A percentile compares a stretch with the other conserved stretches of the same genome.
phyloP scores from a whole-genome alignment of 1,140 invertebrate species.

The Solenopsis fugax region DNA sequence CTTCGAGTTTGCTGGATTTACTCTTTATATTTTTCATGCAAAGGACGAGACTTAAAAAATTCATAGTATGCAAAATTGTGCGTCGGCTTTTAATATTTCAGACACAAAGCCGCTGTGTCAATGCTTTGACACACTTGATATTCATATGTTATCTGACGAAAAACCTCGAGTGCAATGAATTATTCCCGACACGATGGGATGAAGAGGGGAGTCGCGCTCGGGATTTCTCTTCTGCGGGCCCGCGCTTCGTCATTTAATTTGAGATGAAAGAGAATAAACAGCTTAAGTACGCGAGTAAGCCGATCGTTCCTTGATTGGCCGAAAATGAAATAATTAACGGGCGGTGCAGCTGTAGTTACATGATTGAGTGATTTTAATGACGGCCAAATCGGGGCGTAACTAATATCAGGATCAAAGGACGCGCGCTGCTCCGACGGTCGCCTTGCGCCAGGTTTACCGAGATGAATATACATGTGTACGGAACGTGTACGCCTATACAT shows the following conservation, averaged over 20 bases:
- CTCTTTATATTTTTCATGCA: slow-evolving; percentile 45
- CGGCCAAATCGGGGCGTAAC: slow-evolving; percentile 28
- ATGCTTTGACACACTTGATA: slow-evolving; percentile 60
- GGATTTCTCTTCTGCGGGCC: not conserved
- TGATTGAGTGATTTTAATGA: slow-evolving; percentile 36
- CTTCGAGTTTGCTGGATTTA: slow-evolving; percentile 53
- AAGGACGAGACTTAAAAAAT: slow-evolving; percentile 61
- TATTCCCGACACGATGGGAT: slow-evolving; percentile 29
- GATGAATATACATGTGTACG: slow-evolving; percentile 15
- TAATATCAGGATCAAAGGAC: slow-evolving; percentile 59
- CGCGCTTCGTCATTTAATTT: slow-evolving; percentile 38
- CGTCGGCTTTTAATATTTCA: slow-evolving; percentile 49
- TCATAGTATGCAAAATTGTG: slow-evolving; percentile 60
- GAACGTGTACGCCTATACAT: not conserved
- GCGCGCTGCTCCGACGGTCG: slow-evolving; percentile 18
- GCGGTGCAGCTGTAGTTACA: not conserved
- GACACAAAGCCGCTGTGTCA: slow-evolving; percentile 58
- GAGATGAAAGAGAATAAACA: slow-evolving; percentile 29
- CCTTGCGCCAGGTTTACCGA: slow-evolving; percentile 61
- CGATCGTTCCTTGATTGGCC: not conserved
- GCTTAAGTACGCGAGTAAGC: slow-evolving; percentile 2
- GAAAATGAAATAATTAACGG: slow-evolving; percentile 57
- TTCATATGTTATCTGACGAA: slow-evolving; percentile 60
- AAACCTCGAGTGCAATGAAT: slow-evolving; percentile 53
- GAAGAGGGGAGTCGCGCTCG: not conserved